phyloP scores from a whole-genome alignment of 2,888 invertebrate genomes.

The Leptinotarsa juncta region DNA sequence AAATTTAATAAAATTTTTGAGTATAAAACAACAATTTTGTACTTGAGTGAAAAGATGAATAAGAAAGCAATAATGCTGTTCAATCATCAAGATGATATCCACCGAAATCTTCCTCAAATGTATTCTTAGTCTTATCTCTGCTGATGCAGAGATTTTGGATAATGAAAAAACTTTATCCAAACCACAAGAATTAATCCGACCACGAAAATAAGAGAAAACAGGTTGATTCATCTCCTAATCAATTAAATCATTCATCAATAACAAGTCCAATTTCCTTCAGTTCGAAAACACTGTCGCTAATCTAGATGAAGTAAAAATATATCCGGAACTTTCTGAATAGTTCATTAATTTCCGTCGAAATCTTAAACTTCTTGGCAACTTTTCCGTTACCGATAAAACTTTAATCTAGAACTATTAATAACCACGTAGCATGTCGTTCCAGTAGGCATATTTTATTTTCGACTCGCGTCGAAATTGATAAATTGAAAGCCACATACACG shows the following conservation, averaged over 20 bases:
- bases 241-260: conserved; percentile 12
- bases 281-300: conserved; percentile 4
- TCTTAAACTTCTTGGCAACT: conserved; percentile 2
- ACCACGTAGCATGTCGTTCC: conserved; percentile 6
- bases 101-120: too few species aligned
- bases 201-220: not conserved
- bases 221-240: not conserved
- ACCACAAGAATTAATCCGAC: not conserved
- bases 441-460: conserved; percentile 15
- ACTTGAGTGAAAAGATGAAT: too few species aligned
- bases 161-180: not conserved
- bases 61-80: too few species aligned
- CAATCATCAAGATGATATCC: too few species aligned
- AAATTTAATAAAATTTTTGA: too few species aligned
- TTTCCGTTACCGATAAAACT: conserved; percentile 18
- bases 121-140: too few species aligned
- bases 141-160: too few species aligned
- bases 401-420: conserved; percentile 21
- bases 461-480: conserved; percentile 4
- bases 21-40: too few species aligned
- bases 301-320: conserved; percentile 18
- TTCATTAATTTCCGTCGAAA: conserved; percentile 23
- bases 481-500: conserved; percentile 2
- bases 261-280: not conserved
- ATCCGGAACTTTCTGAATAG: conserved; percentile 13